phyloP scores from a whole-genome alignment of 2,113 vertebrate genomes.

The Leucoraja erinaceus region DNA sequence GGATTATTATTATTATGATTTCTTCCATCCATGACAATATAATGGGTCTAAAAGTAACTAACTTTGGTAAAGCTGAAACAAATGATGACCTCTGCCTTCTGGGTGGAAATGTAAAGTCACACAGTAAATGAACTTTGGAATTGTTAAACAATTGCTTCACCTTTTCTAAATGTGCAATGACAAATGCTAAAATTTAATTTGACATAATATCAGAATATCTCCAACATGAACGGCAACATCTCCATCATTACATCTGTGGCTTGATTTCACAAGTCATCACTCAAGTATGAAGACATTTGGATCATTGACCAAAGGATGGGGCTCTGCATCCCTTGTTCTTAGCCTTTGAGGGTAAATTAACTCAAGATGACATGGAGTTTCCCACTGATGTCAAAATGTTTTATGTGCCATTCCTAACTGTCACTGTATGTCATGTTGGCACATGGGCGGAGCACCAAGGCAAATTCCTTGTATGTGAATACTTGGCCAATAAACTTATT shows the following conservation, averaged over 20 bases:
- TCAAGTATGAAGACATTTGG: too few relatives aligned
- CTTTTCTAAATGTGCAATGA: neutral
- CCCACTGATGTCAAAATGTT: too few relatives aligned
- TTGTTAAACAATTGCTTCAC: conserved; percentile 3
- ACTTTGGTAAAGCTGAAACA: neutral
- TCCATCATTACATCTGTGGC: neutral
- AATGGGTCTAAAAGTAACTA: neutral
- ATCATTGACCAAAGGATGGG: too few relatives aligned
- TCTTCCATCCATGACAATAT: neutral
- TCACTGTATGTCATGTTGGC: too few relatives aligned
- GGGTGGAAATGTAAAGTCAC: neutral
- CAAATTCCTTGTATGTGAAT: too few relatives aligned
- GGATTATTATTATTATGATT: conserved; percentile 21
- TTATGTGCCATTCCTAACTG: too few relatives aligned
- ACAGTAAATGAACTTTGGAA: neutral
- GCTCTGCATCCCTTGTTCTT: too few relatives aligned
- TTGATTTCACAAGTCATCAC: too few relatives aligned
- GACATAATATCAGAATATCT: neutral
- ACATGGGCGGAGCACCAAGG: too few relatives aligned
- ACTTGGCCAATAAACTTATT: too few relatives aligned
- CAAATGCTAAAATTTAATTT: neutral
- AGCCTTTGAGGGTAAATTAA: too few relatives aligned
- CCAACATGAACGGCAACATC: neutral
- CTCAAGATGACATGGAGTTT: too few relatives aligned
- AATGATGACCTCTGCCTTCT: neutral